phyloP scores from a whole-genome alignment of 2,888 invertebrate genomes.

The Blastobasis adustella region DNA sequence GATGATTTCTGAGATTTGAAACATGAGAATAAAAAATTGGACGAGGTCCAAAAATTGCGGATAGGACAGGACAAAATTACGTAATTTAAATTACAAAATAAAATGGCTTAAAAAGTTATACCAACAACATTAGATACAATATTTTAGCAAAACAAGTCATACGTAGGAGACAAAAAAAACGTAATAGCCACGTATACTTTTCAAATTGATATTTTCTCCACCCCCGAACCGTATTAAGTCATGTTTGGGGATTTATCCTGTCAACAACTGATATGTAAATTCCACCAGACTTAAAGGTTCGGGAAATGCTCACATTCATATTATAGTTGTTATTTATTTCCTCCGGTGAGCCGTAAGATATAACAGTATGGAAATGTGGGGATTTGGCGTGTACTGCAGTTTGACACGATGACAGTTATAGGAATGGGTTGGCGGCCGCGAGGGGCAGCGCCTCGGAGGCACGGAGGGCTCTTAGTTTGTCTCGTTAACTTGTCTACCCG shows the following conservation, averaged over 20 bases:
- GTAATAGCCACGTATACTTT: not conserved
- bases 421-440: slow-evolving; percentile 17
- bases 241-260: slow-evolving; percentile 53
- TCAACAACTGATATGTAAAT: slow-evolving; percentile 72
- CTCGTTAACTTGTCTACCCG: slow-evolving; percentile 54
- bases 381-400: slow-evolving; percentile 60
- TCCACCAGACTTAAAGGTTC: slow-evolving; percentile 54
- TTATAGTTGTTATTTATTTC: slow-evolving; percentile 70
- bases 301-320: slow-evolving; percentile 65
- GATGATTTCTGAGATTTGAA: too few relatives aligned
- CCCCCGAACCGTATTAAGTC: slow-evolving; percentile 44
- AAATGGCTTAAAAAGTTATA: too few relatives aligned
- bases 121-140: too few relatives aligned
- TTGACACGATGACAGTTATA: slow-evolving; percentile 72
- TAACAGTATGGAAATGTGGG: slow-evolving; percentile 66
- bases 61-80: too few relatives aligned
- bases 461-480: slow-evolving; percentile 29
- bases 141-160: too few relatives aligned
- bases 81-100: too few relatives aligned
- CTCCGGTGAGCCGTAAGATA: slow-evolving; percentile 66
- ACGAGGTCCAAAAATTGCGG: too few relatives aligned
- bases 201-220: slow-evolving; percentile 34
- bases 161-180: too few relatives aligned
- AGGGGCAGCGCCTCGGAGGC: slow-evolving; percentile 24
- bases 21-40: too few relatives aligned